A percentile compares a stretch with the other conserved stretches of the same genome.
phyloP scores from a whole-genome alignment of 2,888 invertebrate species.

The Tachina lurida region DNA sequence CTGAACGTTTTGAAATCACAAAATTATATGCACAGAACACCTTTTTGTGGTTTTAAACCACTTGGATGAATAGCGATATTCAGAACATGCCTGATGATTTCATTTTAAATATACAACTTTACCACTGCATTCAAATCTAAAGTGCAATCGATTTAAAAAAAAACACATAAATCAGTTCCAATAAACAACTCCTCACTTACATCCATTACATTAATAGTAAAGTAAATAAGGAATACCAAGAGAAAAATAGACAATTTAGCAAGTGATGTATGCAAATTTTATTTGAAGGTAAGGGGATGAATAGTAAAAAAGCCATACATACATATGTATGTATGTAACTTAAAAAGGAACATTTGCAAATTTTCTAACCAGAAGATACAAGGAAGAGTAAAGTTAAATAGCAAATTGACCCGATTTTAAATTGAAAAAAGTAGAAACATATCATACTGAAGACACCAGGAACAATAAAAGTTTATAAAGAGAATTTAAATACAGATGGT shows the following conservation, averaged over 20 bases:
- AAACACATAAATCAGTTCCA: slow-evolving; percentile 34
- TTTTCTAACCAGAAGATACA: background rate
- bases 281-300: slow-evolving; percentile 9
- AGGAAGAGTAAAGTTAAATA: slow-evolving; percentile 8
- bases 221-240: slow-evolving; percentile 5
- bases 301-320: background rate
- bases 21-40: too few species aligned
- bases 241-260: background rate
- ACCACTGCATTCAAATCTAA: background rate
- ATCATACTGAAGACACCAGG: too few species aligned
- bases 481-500: slow-evolving; percentile 25
- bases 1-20: too few species aligned
- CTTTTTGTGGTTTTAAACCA: too few species aligned
- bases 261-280: slow-evolving; percentile 41
- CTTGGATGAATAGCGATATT: too few species aligned
- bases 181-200: background rate
- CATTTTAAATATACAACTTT: background rate
- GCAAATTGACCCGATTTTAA: slow-evolving; percentile 37
- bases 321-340: background rate
- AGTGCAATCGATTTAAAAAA: background rate
- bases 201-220: slow-evolving; percentile 1
- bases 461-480: background rate
- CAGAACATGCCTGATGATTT: background rate
- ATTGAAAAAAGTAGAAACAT: background rate
- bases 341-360: slow-evolving; percentile 34